Conservation (phyloP, 2,888 invertebrate genomes). For the Erynnis tages region DNA sequence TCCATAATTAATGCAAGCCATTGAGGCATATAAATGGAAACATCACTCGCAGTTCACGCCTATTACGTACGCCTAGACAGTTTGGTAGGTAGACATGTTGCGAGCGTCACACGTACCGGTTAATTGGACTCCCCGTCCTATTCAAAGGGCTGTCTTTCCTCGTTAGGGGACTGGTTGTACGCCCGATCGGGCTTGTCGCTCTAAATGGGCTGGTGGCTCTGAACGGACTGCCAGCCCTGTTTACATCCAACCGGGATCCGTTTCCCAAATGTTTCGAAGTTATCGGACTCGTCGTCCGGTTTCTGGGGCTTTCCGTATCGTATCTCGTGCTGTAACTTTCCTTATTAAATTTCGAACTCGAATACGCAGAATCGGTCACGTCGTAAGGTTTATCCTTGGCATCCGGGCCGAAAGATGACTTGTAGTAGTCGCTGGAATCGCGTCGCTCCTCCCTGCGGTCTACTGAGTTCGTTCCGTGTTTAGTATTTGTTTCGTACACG, state of each 20-base stretch:
- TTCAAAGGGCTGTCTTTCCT: conserved; percentile 77
- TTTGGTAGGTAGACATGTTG: conserved; percentile 25
- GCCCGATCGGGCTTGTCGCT: conserved; percentile 72
- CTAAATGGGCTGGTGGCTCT: conserved; percentile 63
- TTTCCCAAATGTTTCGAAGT: conserved; percentile 78
- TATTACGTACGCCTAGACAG: conserved; percentile 3
- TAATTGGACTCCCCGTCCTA: conserved; percentile 79
- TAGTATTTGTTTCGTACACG: conserved; percentile 63
- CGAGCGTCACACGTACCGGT: conserved; percentile 55
- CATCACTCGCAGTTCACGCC: conserved; percentile 18
- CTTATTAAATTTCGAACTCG: conserved; percentile 63
- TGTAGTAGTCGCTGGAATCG: conserved; percentile 72
- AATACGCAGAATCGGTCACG: conserved; percentile 70
- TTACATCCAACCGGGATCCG: conserved; percentile 73
- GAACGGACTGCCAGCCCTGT: conserved; percentile 67
- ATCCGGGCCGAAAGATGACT: conserved; percentile 62
- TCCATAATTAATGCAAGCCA: conserved; percentile 19
- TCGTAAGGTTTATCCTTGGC: conserved; percentile 69
- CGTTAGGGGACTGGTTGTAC: conserved; percentile 78
- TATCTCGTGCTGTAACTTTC: conserved; percentile 58
- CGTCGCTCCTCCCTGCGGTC: conserved; percentile 71
- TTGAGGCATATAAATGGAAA: conserved; percentile 15
- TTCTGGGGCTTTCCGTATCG: conserved; percentile 71
- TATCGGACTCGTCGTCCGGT: conserved; percentile 74
- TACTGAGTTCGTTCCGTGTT: conserved; percentile 62